phyloP scores from a whole-genome alignment of 1,140 invertebrate genomes.

The Saxidomus purpurata region DNA sequence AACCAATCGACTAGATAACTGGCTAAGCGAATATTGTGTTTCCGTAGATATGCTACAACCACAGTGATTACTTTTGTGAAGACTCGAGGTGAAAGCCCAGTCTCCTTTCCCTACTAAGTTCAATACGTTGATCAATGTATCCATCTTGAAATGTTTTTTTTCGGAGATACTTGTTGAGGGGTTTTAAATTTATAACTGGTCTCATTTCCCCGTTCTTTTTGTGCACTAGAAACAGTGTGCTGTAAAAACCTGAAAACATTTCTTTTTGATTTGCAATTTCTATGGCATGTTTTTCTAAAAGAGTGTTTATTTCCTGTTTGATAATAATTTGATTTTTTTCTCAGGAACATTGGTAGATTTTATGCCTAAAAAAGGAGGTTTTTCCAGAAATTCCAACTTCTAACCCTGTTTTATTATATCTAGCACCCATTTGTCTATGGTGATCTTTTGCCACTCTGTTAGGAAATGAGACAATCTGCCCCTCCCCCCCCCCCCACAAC shows the following conservation, averaged over 20 bases:
- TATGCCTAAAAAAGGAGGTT: conserved; percentile 4
- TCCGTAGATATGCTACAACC: conserved; percentile 18
- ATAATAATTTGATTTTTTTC: neutral
- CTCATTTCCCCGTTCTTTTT: neutral
- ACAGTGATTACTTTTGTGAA: conserved; percentile 21
- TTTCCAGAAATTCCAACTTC: conserved; percentile 19
- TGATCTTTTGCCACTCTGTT: conserved; percentile 24
- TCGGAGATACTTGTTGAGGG: neutral
- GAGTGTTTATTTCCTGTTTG: neutral
- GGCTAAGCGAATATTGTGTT: conserved; percentile 7
- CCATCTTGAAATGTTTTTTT: neutral
- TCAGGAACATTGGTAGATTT: neutral
- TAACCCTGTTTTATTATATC: conserved; percentile 32
- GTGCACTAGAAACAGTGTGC: neutral
- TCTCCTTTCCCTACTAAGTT: conserved; percentile 37
- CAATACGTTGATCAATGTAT: conserved; percentile 35
- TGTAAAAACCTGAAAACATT: neutral
- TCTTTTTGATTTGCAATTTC: neutral
- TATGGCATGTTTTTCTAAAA: neutral
- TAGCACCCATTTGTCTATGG: conserved; percentile 37
- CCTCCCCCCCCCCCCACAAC: no score
- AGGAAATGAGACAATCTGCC: conserved; percentile 38
- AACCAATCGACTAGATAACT: conserved; percentile 55
- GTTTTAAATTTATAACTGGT: neutral
- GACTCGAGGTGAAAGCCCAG: neutral